These are phyloP conservation scores for Pecten maximus DNA, from an alignment of 2,888 invertebrate species.

Conservation along the genomic window DNA sequence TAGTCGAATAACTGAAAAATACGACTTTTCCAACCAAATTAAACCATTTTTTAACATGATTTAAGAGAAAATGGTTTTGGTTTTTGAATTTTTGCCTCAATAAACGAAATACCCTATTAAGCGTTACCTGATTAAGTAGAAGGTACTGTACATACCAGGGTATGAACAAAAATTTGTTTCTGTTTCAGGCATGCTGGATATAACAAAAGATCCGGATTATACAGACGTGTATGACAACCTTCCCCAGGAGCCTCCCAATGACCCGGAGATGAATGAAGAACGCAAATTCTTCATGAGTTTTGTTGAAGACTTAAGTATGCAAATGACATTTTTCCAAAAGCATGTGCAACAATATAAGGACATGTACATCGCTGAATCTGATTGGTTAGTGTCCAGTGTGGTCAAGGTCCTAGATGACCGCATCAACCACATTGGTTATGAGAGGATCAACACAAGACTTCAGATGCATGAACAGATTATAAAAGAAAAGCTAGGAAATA, in stretches of 20 bases:
- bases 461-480: conserved; percentile 80
- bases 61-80: too few species aligned
- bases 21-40: too few species aligned
- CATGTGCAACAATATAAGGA: conserved; percentile 74
- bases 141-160: too few species aligned
- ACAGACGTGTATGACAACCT: conserved; percentile 73
- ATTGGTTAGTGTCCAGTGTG: conserved; percentile 77
- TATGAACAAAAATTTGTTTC: too few species aligned
- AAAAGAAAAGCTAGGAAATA: conserved; percentile 75
- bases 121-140: too few species aligned
- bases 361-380: conserved; percentile 77
- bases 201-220: conserved; percentile 80
- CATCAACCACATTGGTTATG: conserved; percentile 78
- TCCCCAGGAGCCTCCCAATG: conserved; percentile 73
- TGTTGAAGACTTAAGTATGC: conserved; percentile 77
- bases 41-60: too few species aligned
- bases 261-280: conserved; percentile 77
- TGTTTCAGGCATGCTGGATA: conserved; percentile 77
- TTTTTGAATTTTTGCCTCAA: too few species aligned
- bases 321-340: conserved; percentile 78
- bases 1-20: too few species aligned
- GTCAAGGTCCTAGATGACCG: conserved; percentile 77
- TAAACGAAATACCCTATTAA: too few species aligned
- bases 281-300: conserved; percentile 79
- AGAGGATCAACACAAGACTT: conserved; percentile 79